Conservation (phyloP, 2,888 invertebrate genomes). For the Minunthozetes semirufus region DNA sequence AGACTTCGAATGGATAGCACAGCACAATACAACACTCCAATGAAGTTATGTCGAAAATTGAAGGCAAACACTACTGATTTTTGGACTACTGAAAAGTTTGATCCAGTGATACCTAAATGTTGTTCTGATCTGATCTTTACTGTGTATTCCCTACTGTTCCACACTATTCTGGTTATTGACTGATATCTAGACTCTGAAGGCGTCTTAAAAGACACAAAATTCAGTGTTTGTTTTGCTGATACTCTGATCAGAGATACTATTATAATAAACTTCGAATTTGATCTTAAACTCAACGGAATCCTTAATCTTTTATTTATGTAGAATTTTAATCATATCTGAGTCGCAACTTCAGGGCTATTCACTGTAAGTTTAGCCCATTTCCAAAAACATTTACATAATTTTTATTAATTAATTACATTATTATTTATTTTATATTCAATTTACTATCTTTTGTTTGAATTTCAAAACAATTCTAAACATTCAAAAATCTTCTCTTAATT, state of each 20-base stretch:
- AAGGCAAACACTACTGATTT: too few relatives aligned
- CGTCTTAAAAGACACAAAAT: slow-evolving; percentile 14
- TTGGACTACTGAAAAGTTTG: too few relatives aligned
- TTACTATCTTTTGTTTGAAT: too few relatives aligned
- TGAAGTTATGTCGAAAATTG: too few relatives aligned
- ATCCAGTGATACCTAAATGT: too few relatives aligned
- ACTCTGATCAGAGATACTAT: too few relatives aligned
- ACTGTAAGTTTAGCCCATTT: background rate
- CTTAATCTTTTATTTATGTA: slow-evolving; percentile 21
- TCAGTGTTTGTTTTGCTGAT: slow-evolving; percentile 10
- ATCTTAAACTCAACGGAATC: background rate
- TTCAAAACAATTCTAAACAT: too few relatives aligned
- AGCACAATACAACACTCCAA: too few relatives aligned
- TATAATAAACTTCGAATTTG: background rate
- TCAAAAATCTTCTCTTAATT: too few relatives aligned
- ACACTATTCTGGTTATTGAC: slow-evolving; percentile 13
- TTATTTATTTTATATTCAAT: background rate
- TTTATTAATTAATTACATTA: background rate
- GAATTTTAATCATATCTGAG: background rate
- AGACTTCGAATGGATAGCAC: too few relatives aligned
- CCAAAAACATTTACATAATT: background rate
- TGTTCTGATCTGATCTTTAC: background rate
- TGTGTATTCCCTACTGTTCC: background rate
- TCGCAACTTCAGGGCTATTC: background rate
- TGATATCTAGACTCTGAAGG: background rate